Base-by-base conservation (phyloP, 2,113 vertebrate genomes). In the Brachypteracias leptosomus region DNA sequence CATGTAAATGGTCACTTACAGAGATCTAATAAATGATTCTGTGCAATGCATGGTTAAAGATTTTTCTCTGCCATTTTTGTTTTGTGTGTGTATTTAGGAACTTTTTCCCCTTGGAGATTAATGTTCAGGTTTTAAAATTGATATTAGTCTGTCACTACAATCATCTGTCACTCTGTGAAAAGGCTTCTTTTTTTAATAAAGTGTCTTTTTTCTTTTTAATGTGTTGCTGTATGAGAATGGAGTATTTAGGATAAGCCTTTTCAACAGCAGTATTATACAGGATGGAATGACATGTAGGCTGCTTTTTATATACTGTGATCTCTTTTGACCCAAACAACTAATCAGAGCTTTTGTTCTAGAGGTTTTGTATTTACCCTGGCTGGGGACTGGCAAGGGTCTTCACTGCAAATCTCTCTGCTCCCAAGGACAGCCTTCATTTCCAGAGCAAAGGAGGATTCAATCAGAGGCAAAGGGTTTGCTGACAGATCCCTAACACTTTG, bases 1-100 rank as follows among this genome's bases (percentile, higher is more conserved):
- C 81, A 88, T 71, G 52, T 72, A 95, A 97, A 94, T 74, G 70
- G 91, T 93, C 85, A 42, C 66, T 90, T 90, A 94, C 75, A 88
- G 92, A 85, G 74, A 89, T 58, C 81, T 96, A 94, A 96, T 92
- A 90, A 93, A 94, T 76, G 81, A 93, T 95, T 90, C 81, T 70
- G 33, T 88, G 68, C 79, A 88, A 82, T n/a, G 31, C 79, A 75
- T 9, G 68, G 54, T 93, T 88, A 84, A 40, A 88, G 55, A 59
- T 86, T 92, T 90, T 90, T 77, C 85, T 91, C 67, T 79, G 49
- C 85, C 49, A 54, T 93, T 96, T 96, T 95, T 96, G 72, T 94
- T 96, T 94, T 81, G 61, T 72, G 67, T 44, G 19, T 66, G 59
- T 84, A 51, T 87, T 91, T 91, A 78, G 78, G 42, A 91, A 65